These are phyloP conservation scores for Hystrix cristata DNA, from an alignment of 2,113 vertebrate species.

Conservation along the genomic window DNA sequence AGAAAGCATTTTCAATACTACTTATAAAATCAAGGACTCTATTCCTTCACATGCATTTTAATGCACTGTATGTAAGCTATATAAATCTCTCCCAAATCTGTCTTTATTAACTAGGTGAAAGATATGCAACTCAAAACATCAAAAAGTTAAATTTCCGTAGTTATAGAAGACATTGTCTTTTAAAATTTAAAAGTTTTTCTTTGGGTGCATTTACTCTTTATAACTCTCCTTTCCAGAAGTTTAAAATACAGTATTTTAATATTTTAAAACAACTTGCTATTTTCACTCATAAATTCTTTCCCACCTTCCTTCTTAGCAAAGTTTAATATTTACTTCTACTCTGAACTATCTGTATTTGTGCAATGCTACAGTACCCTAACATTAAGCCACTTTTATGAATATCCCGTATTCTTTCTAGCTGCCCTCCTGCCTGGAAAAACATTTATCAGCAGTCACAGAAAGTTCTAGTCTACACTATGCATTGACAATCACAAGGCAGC, in stretches of 20 bases:
- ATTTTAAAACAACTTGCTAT: not conserved
- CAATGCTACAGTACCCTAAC: not conserved
- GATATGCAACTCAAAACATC: not conserved
- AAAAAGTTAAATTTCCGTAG: conserved; percentile 13
- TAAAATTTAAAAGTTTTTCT: conserved; percentile 32
- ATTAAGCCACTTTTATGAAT: not conserved
- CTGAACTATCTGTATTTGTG: not conserved
- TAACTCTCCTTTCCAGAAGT: conserved; percentile 4
- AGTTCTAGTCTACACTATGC: not conserved
- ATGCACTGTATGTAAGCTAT: not conserved
- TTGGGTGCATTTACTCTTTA: conserved; percentile 25
- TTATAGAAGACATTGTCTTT: not conserved
- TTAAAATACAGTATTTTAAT: conserved; percentile 44
- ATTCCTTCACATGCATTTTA: conserved; percentile 1
- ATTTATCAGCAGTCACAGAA: not conserved
- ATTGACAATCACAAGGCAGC: conserved; percentile 36
- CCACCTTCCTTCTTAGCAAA: conserved; percentile 24
- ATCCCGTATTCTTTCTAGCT: not conserved
- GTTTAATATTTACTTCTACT: conserved; percentile 8
- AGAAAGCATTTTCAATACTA: not conserved
- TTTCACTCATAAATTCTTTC: conserved; percentile 36
- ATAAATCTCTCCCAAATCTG: conserved; percentile 11
- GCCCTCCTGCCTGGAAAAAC: not conserved
- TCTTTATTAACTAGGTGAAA: conserved; percentile 39
- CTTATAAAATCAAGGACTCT: conserved; percentile 36